These are phyloP conservation scores for Coremacera marginata DNA, from an alignment of 2,888 invertebrate species.

Conservation along the genomic window DNA sequence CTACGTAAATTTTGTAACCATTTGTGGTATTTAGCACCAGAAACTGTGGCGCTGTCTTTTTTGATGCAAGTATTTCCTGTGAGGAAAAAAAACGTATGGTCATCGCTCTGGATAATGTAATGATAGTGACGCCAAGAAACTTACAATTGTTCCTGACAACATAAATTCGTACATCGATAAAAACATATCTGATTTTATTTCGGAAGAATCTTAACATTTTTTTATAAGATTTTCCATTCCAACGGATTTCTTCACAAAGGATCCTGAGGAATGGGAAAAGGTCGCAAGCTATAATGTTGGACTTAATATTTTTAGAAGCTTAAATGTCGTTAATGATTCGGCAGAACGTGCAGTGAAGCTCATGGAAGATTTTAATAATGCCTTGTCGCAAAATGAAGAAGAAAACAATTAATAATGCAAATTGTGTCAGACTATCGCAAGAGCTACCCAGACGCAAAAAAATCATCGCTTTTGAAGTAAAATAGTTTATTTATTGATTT, in stretches of 20 bases:
- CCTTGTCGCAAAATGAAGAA: background rate
- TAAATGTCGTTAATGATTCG: background rate
- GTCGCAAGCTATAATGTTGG: too few relatives aligned
- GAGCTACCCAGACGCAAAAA: background rate
- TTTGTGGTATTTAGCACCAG: too few relatives aligned
- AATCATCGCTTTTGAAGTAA: background rate
- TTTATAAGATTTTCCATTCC: slow-evolving; percentile 3
- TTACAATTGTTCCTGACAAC: too few relatives aligned
- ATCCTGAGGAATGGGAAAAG: background rate
- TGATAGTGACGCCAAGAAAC: too few relatives aligned
- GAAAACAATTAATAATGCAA: background rate
- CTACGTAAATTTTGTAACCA: too few relatives aligned
- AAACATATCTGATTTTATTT: background rate
- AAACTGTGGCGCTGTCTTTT: too few relatives aligned
- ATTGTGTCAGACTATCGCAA: background rate
- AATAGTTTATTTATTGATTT: too few relatives aligned
- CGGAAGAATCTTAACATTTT: background rate
- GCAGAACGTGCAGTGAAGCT: background rate
- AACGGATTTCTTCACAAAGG: background rate
- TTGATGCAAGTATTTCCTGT: too few relatives aligned
- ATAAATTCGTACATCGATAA: too few relatives aligned
- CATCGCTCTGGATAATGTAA: too few relatives aligned
- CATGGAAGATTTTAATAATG: background rate
- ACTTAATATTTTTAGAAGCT: background rate
- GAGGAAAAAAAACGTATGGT: too few relatives aligned